Base-by-base conservation (phyloP, 2,113 vertebrate genomes). In the Ammodramus savannarum region DNA sequence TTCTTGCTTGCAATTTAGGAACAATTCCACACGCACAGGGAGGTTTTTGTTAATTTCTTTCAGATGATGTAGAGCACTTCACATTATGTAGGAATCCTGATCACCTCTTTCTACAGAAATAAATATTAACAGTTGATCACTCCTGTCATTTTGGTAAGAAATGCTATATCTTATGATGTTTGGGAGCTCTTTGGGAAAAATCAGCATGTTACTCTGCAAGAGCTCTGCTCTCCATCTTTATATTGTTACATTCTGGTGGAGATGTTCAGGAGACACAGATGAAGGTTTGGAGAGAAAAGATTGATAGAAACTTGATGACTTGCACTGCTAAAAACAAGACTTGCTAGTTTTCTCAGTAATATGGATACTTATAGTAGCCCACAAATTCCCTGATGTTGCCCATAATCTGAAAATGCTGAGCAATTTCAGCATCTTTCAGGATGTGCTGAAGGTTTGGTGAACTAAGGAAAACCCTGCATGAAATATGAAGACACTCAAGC, bases 41-140 rank as follows among this genome's bases (percentile, higher is more conserved):
- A 98, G 95, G 90, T 94, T 98, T 97, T 97, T 94, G 91, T 97
- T 98, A 97, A 98, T 98, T 97, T 98, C 87, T 98, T 98, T 97
- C 98, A 98, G 98, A 98, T 98, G 98, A 97, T 89, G 89, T 91
- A 85, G 76, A 97, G 77, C 67, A 59, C 84, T 95, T 95, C 51
- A 20, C 44, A 31, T 94, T 93, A 79, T 29, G 38, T 65, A 63
- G 90, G 93, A 95, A 91, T 94, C 85, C 89, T 34, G n/a, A 71
- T 96, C 75, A 77, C 71, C 41, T 34, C 94, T 92, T 97, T 90
- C 76, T 95, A 26, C 89, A 92, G 94, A 96, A 96, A 91, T 88
- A 69, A 92, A 71, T 68, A 36, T 95, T 90, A 89, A 51, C 48
- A 22, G 57, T 94, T 92, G n/a, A 89, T 96, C 93, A 75, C 90